These are phyloP conservation scores for Busseola fusca DNA, from an alignment of 2,888 invertebrate genomes.

Conservation along the genomic window DNA sequence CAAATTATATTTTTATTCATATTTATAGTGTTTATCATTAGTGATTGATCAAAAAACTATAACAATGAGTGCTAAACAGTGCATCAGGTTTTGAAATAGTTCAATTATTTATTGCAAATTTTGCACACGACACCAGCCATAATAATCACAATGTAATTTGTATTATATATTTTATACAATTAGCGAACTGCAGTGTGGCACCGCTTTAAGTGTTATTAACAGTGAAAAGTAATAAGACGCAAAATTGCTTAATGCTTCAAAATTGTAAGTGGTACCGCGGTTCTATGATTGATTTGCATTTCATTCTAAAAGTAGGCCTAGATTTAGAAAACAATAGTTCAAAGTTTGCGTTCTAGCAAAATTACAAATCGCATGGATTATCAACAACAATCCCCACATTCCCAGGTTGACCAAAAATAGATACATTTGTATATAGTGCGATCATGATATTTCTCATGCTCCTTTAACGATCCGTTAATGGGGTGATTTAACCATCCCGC, in stretches of 20 bases:
- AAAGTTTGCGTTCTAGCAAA: background rate
- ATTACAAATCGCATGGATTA: background rate
- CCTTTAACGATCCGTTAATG: background rate
- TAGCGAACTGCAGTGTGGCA: conserved; percentile 78
- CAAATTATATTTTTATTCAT: conserved; percentile 32
- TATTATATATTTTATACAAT: conserved; percentile 74
- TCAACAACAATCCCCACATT: background rate
- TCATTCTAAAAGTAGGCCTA: conserved; percentile 4
- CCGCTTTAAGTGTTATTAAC: conserved; percentile 79
- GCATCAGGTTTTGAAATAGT: conserved; percentile 83
- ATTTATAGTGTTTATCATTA: conserved; percentile 49
- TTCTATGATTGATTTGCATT: conserved; percentile 46
- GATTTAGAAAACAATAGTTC: background rate
- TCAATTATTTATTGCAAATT: conserved; percentile 79
- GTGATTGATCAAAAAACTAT: conserved; percentile 61
- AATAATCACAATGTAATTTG: conserved; percentile 86
- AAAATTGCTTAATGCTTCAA: conserved; percentile 78
- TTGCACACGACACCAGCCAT: conserved; percentile 85
- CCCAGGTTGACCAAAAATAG: background rate
- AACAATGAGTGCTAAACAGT: conserved; percentile 76
- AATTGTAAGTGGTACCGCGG: conserved; percentile 75
- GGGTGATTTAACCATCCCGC: conserved; percentile 19
- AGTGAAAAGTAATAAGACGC: conserved; percentile 67
- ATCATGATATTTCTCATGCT: background rate
- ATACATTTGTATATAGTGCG: background rate